These are phyloP conservation scores for Pseudopodoces humilis DNA, from an alignment of 2,113 vertebrate genomes.

Conservation along the genomic window DNA sequence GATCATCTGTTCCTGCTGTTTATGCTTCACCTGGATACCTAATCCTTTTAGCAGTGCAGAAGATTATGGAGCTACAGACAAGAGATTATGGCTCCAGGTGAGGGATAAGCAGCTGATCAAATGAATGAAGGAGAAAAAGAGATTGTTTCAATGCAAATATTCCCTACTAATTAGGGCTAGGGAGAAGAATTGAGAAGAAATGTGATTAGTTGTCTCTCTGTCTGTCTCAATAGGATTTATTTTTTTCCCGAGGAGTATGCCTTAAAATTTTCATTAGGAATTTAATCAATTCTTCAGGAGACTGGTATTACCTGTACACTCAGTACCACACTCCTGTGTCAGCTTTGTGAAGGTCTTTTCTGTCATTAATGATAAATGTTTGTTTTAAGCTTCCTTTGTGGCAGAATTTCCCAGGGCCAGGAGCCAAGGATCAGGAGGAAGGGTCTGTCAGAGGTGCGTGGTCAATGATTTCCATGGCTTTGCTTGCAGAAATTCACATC, in stretches of 20 bases:
- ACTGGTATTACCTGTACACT: background rate
- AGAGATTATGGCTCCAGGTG: conserved; percentile 52
- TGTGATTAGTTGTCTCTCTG: background rate
- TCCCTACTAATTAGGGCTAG: background rate
- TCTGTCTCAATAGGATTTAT: background rate
- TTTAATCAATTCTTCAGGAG: background rate
- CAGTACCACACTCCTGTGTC: background rate
- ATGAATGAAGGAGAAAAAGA: conserved; percentile 40
- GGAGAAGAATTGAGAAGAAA: background rate
- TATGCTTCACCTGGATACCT: conserved; percentile 47
- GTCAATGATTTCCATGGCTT: background rate
- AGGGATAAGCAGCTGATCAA: conserved; percentile 50
- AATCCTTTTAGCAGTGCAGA: conserved; percentile 35
- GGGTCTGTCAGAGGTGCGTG: rapidly evolving
- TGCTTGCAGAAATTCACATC: background rate
- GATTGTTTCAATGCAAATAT: conserved; percentile 54
- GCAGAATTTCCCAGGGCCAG: background rate
- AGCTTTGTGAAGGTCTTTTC: background rate
- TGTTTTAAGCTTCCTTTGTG: background rate
- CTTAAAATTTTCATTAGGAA: background rate
- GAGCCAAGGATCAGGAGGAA: background rate
- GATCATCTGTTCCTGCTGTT: conserved; percentile 35
- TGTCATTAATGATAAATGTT: background rate
- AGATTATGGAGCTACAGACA: conserved; percentile 49
- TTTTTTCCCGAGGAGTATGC: background rate